Evolutionary conservation across 1,140 invertebrate genomes (phyloP), one percentile per base, ranked within the genome.

Genomic region (Anastatus disparis): DNA sequence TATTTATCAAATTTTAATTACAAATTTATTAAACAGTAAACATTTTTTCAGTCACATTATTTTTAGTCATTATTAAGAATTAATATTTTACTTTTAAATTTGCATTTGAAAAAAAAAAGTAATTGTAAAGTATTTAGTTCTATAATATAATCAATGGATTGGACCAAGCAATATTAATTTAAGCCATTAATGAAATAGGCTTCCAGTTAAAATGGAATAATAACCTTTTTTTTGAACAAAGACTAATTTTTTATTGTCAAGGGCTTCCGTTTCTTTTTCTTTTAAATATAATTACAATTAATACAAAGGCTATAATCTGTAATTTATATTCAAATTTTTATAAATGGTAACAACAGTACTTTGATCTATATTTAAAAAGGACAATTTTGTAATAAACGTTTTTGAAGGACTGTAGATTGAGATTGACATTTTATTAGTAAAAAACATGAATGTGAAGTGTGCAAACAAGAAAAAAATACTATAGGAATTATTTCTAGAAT

Each of bases 151-250:
- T 31, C n/a, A 24, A 15, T 44, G 22, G 17, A 44, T 66, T 29
- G n/a, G 22, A 46, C n/a, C 24, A 58, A 67, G 55, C 20, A 48
- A 67, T 48, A 67, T 67, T 67, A 67, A 15, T 67, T 67, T 58
- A 67, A 56, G 38, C 35, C 24, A n/a, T 15, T 6, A 0, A 53
- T 6, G 31, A 53, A 53, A 40, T 31, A 35, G 44, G 29, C 46
- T 63, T 63, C 46, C 61, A 63, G 10, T 48, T 22, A n/a, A n/a
- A n/a, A n/a, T n/a, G n/a, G n/a, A 29, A 61, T 26, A 59, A 3
- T 6, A 17, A 27, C 9, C 13, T 15, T 42, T n/a, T 52, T 27
- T 62, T 48, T 48, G 0, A 55, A 55, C 13, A 20, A 27, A 2
- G 20, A 44, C 3, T 24, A 52, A 52, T 53, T 52, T n/a, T 20